phyloP scores from a whole-genome alignment of 2,797 vertebrate genomes.

The Enteromius treurensis region DNA sequence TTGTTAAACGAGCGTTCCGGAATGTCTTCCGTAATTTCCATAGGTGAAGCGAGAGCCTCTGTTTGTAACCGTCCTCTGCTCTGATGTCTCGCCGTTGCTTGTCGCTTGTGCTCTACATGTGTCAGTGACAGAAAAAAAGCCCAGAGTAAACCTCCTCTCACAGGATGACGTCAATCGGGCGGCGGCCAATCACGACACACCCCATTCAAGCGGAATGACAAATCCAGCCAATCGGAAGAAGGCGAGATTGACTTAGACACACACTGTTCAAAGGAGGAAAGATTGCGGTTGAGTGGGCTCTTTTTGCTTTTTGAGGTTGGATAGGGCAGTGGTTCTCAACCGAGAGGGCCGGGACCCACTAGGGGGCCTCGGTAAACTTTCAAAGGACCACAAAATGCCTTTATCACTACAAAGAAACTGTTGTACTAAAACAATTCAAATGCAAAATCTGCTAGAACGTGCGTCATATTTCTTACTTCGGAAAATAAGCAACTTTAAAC shows the following conservation, averaged over 20 bases:
- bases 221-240: conserved; percentile 84
- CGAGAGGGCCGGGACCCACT: not conserved
- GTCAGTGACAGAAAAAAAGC: conserved; percentile 87
- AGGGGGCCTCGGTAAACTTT: not conserved
- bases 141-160: conserved; percentile 84
- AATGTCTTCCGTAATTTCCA: conserved; percentile 48
- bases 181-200: conserved; percentile 82
- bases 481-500: not conserved
- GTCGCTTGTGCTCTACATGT: conserved; percentile 85
- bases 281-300: conserved; percentile 60
- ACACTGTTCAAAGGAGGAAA: conserved; percentile 72
- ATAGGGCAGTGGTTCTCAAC: conserved; percentile 13
- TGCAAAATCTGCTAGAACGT: not conserved
- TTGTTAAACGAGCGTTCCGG: conserved; percentile 29
- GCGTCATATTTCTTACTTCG: not conserved
- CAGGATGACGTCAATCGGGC: conserved; percentile 79
- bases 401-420: not conserved
- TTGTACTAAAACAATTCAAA: not conserved
- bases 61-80: conserved; percentile 55
- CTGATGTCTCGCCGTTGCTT: conserved; percentile 54
- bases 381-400: not conserved
- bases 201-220: conserved; percentile 88
- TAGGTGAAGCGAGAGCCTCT: conserved; percentile 28
- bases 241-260: conserved; percentile 62
- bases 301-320: conserved; percentile 23